Evolutionary conservation across 2,113 vertebrate species (phyloP), one percentile per base, ranked within the genome.

Genomic region (Cyanistes caeruleus): DNA sequence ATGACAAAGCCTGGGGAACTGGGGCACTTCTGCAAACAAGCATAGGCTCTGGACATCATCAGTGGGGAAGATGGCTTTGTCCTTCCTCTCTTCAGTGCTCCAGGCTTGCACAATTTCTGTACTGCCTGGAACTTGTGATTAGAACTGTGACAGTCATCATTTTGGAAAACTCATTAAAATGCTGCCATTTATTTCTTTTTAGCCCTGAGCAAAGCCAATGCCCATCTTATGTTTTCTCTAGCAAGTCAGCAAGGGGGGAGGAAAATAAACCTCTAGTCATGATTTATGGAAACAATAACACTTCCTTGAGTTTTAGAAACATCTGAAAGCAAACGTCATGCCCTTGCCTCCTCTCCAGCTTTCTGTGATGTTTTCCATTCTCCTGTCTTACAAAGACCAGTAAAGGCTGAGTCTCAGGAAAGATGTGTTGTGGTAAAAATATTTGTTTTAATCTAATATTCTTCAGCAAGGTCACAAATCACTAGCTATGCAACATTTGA

Each of bases 231-330:
- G 24, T 76, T 96, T 95, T 70, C 43, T 48, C 55, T 79, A 95
- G 83, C 53, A 59, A 95, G 82, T 80, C 37, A 67, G 62, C 3
- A 17, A 83, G 52, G 44, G 43, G 30, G 22, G 52, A 84, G 63
- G 59, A 93, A 87, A 96, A 91, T 53, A 95, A 94, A 86, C 48
- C 28, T 70, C 6, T 18, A 58, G 48, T 68, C 68, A 80, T 93
- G 89, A 89, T 91, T 95, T 95, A 93, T 86, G 72, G 93, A 94
- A 96, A 95, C 35, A 87, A 87, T 90, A 95, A 94, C 72, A 93
- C 11, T 87, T 91, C 41, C 67, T 43, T 62, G 67, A 92, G 58
- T 89, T 97, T 93, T 85, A 85, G 94, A 97, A 95, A 91, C 84
- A 89, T 87, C 63, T 92, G 87, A 77, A 95, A 86, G 76, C 72